Base-by-base conservation (phyloP, 2,888 invertebrate genomes). In the Macropis europaea region DNA sequence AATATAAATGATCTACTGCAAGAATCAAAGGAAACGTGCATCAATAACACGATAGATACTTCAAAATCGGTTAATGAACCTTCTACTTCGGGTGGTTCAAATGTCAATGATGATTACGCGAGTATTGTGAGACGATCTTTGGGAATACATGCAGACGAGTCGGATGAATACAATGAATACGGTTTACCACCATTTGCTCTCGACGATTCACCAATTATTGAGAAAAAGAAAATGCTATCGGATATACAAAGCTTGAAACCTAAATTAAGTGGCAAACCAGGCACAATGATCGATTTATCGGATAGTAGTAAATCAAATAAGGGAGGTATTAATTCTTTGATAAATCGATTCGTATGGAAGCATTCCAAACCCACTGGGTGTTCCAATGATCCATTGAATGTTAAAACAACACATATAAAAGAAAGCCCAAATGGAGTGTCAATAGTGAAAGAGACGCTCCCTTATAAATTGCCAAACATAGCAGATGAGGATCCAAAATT, bases 331-430 rank as follows among this genome's bases (percentile, higher is more conserved):
- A 92, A 93, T 72, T 90, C 92, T 61, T 91, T 97, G 30, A 93
- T 95, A 87, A 92, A 95, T 78, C 91, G 95, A 73, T 95, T 95
- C 86, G 90, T 93, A 9, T n/a, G 53, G 34, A 93, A 93, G 84
- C 96, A 96, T 81, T 91, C 93, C 0, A 91, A 92, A 40, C 82
- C 91, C 0, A 92, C 92, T 66, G 92, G 92, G 28, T 89, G 90
- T 0, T 91, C 91, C 57, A 91, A 63, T 0, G 47, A 93, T 73
- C 90, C 93, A 88, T 89, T 60, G 2, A 76, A 86, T 40, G 68
- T 86, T 1, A 83, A 78, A 2, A 67, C 81, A 5, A 28, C 82
- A 6, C 78, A 76, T 1, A 64, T 83, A 3, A 85, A 86, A 67
- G 71, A 81, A 53, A 76, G 80, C 2, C 64, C 68, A 0, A 73